Conservation (phyloP, 2,888 invertebrate genomes). For the Macrophya annulata region DNA sequence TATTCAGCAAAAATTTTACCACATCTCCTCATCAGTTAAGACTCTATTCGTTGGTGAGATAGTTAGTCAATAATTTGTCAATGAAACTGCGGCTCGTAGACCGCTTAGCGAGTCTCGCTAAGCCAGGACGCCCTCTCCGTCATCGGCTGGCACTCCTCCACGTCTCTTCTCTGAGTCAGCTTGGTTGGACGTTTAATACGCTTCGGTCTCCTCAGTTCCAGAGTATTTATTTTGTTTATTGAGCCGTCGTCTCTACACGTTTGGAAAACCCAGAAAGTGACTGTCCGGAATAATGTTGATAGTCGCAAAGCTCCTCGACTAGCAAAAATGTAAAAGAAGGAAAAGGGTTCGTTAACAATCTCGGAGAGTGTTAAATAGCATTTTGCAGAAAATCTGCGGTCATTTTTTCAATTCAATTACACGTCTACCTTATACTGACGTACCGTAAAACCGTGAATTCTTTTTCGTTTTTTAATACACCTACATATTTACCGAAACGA, state of each 20-base stretch:
- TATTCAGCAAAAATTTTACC: not conserved
- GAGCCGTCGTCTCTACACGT: conserved; percentile 39
- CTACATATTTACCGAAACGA: not conserved
- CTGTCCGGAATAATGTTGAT: conserved; percentile 5
- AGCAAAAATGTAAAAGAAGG: not conserved
- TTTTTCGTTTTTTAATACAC: not conserved
- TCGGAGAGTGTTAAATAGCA: too few relatives aligned
- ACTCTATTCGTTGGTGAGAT: conserved; percentile 29
- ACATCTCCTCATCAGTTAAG: not conserved
- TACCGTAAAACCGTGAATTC: not conserved
- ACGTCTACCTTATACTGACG: not conserved
- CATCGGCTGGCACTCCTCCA: conserved; percentile 66
- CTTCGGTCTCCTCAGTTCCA: conserved; percentile 29
- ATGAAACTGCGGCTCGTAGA: conserved; percentile 46
- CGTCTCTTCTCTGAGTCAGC: conserved; percentile 58
- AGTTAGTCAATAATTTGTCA: conserved; percentile 55
- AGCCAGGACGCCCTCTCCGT: conserved; percentile 55
- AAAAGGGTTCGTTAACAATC: not conserved
- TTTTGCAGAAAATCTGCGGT: not conserved
- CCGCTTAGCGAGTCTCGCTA: conserved; percentile 47
- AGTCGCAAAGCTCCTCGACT: not conserved
- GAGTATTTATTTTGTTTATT: conserved; percentile 54
- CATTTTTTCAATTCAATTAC: not conserved
- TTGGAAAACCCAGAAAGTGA: not conserved
- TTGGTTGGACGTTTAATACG: conserved; percentile 41